phyloP scores from a whole-genome alignment of 2,888 invertebrate genomes.

The Leucophora obtusa region DNA sequence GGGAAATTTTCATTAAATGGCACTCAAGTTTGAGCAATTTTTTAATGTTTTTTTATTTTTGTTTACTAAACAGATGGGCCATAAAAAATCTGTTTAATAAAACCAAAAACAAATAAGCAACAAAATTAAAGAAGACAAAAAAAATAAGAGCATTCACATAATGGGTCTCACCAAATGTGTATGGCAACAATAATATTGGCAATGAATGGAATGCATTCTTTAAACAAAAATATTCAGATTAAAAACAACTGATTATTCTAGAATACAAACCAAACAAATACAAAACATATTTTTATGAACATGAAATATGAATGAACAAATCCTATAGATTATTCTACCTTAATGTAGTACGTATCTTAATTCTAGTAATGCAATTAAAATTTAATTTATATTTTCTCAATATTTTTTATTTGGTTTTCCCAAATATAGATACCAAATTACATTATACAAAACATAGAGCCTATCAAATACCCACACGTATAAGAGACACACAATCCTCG shows the following conservation, averaged over 20 bases:
- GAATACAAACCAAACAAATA: conserved; percentile 20
- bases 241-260: conserved; percentile 43
- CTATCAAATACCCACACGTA: conserved; percentile 10
- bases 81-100: conserved; percentile 8
- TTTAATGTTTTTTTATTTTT: not conserved
- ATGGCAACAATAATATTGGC: not conserved
- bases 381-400: not conserved
- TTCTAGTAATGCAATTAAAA: not conserved
- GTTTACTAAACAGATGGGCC: conserved; percentile 48
- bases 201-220: conserved; percentile 30
- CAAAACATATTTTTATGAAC: conserved; percentile 37
- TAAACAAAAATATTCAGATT: conserved; percentile 18
- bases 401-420: conserved; percentile 47
- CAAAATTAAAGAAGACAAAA: not conserved
- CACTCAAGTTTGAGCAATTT: conserved; percentile 42
- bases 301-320: conserved; percentile 19
- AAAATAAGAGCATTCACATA: not conserved
- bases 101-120: not conserved
- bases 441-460: conserved; percentile 38
- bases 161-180: not conserved
- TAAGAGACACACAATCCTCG: conserved; percentile 29
- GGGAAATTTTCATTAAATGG: conserved; percentile 55
- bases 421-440: conserved; percentile 51
- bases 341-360: not conserved
- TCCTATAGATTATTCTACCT: not conserved